Percentiles rank a stretch among this genome's conserved stretches.
These are phyloP conservation scores for Oriolus oriolus DNA, from an alignment of 2,113 vertebrate species.

Conservation along the genomic window DNA sequence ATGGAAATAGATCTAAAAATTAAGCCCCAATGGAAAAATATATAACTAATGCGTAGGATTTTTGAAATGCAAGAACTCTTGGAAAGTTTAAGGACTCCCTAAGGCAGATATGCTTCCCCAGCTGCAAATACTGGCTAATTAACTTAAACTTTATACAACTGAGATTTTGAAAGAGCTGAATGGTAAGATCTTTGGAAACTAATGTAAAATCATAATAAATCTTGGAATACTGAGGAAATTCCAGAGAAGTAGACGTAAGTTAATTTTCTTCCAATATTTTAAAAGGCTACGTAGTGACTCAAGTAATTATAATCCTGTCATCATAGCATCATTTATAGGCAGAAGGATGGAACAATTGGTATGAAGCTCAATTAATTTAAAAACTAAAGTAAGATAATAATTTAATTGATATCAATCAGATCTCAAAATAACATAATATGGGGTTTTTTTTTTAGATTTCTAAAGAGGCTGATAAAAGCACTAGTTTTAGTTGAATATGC, in stretches of 20 bases:
- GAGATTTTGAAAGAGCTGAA: neutral
- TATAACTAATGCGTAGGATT: neutral
- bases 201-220: neutral
- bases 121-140: neutral
- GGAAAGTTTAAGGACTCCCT: constrained; percentile 25
- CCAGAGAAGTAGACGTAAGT: neutral
- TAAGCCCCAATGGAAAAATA: constrained; percentile 15
- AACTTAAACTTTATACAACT: neutral
- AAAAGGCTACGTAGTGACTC: neutral
- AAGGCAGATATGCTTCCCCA: neutral
- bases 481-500: constrained; percentile 18
- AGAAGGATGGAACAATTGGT: constrained; percentile 9
- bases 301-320: constrained; percentile 49
- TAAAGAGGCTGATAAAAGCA: neutral
- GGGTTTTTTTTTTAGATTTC: neutral
- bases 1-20: constrained; percentile 53
- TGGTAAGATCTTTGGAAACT: neutral
- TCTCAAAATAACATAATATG: constrained; percentile 26
- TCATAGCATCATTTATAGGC: neutral
- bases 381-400: constrained; percentile 37
- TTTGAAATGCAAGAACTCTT: neutral
- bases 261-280: constrained; percentile 39
- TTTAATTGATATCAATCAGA: constrained; percentile 36
- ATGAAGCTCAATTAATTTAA: constrained; percentile 29
- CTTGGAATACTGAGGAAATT: constrained; percentile 20